Evolutionary conservation across 2,888 invertebrate species (phyloP).

Genomic region (Caenorhabditis becei): DNA sequence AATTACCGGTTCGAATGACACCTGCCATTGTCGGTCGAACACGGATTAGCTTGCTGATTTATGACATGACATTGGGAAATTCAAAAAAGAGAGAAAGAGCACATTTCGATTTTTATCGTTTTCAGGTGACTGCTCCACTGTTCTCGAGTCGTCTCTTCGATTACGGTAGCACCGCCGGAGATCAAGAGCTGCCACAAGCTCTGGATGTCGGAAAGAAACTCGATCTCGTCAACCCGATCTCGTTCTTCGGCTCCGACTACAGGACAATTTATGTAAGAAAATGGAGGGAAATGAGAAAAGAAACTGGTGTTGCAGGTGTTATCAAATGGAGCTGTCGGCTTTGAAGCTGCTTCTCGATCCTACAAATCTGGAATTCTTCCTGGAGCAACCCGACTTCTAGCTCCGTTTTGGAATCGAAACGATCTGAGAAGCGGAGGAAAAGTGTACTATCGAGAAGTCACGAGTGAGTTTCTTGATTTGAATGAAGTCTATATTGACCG

Average conservation of each 20-base stretch:
- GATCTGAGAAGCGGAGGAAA: constrained; percentile 80
- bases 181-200: constrained; percentile 75
- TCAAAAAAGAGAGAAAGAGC: neutral
- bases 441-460: constrained; percentile 80
- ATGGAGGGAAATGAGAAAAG: neutral
- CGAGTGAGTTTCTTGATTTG: constrained; percentile 63
- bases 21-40: constrained; percentile 29
- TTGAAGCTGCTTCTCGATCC: constrained; percentile 72
- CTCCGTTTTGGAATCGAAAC: constrained; percentile 82
- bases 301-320: constrained; percentile 70
- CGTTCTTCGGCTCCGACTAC: constrained; percentile 77
- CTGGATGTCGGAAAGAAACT: constrained; percentile 78
- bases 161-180: constrained; percentile 77
- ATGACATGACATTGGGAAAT: too few species aligned
- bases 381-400: constrained; percentile 71
- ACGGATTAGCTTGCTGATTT: constrained; percentile 14
- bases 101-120: neutral
- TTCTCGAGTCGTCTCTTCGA: constrained; percentile 81
- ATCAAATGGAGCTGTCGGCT: constrained; percentile 81
- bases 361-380: constrained; percentile 70
- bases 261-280: constrained; percentile 73
- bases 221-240: constrained; percentile 74
- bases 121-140: constrained; percentile 81
- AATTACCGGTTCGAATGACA: constrained; percentile 47
- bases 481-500: neutral